Base-by-base conservation (phyloP, 2,888 invertebrate genomes). In the Andrena bicolor region DNA sequence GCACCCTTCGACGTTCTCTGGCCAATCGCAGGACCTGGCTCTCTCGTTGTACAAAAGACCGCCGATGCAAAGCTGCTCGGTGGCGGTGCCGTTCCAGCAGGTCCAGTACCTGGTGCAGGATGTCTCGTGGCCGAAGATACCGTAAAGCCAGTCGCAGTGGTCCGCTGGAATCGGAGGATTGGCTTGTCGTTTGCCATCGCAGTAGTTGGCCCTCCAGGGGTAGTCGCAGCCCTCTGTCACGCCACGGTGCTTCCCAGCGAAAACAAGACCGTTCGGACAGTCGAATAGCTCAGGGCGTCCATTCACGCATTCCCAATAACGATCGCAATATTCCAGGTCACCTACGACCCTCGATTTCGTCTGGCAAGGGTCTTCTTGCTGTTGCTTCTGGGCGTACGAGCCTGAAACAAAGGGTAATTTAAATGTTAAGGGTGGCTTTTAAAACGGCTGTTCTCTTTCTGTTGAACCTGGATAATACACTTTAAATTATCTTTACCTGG, bases 21-120 rank as follows among this genome's bases (percentile, higher is more conserved):
- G 98, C 98, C 98, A 98, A 94, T 98, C 98, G 93, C 98, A 98
- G 65, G 98, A 97, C 93, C 98, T 97, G 0, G 98, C 97, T 90
- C 97, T 96, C 94, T 98, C 98, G 93, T 98, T 98, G 95, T 98
- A 98, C 32, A 98, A 95, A 63, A 98, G 95, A 0, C 98, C 98
- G 30, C 98, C 98, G 91, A 98, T 98, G 94, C 98, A 98, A 71
- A 98, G 96, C 94, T 98, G 98, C 92, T 98, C 98, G 0, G 98
- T 98, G 13, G 98, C 97, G 0, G 98, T 98, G 20, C 98, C 98
- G 94, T 98, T 98, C 98, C 98, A 98, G 94, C 98, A 98, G 0
- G 98, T 98, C 98, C 98, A 98, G 94, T 98, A 98, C 66, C 98
- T 95, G 4, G 98, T 98, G 95, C 98, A 98, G 0, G 98, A 98